Evolutionary conservation across 2,888 invertebrate species (phyloP), one percentile per base, ranked within the genome.

Genomic region (Brachyptera putata): DNA sequence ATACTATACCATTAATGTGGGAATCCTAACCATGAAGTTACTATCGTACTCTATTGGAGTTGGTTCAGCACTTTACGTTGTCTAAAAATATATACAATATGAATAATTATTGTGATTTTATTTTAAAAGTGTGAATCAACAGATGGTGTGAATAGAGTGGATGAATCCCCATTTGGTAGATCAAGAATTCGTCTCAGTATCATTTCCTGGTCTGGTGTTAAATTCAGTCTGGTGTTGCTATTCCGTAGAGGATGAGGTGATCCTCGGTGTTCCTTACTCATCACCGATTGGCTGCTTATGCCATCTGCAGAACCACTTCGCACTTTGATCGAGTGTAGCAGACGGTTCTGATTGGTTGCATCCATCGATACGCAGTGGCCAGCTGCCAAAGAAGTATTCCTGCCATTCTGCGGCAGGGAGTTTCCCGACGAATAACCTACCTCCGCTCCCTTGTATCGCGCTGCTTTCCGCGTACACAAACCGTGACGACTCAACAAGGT

Each of bases 401-500:
- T 5, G 48, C 48, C 13, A 36, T 58, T n/a, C 36, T 30, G 57
- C 9, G 61, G 48, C 37, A 48, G 36, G 7, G 57, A 53, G 48
- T 56, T 58, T 2, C 57, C 55, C 5, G 53, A 39, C 1, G 56
- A 56, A 41, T 53, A 61, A 41, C 62, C 60, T 2, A 49, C 63
- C 53, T 63, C 66, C 39, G 66, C 68, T 13, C 69, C 67, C 65
- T 76, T 77, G 66, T 77, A 77, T 24, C 74, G 66, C 56, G 74
- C 75, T 0, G 77, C 77, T 22, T 74, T 68, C 63, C 74, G 74
- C 60, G 75, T 73, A 67, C 76, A 77, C 55, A 77, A 61, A 1
- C 77, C 77, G 58, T 76, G 72, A 58, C 79, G 72, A 57, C 78
- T 77, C 70, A 80, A 75, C 18, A 82, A 71, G 48, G 78, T 76